Evolutionary conservation across 2,113 vertebrate genomes (phyloP).

Genomic region (Barnardius zonarius): DNA sequence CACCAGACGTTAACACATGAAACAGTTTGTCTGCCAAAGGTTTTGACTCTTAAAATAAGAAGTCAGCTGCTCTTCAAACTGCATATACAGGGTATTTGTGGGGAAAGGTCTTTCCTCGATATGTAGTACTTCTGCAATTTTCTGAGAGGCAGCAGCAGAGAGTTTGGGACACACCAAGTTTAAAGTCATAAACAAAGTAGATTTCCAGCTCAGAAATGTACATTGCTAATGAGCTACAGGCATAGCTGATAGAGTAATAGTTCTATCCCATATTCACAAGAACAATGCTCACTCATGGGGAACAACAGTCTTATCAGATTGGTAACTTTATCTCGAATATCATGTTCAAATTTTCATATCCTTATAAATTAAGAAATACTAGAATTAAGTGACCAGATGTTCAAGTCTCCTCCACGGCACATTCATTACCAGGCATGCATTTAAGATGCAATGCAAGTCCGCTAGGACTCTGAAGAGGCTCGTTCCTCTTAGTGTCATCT

Average conservation of each 20-base stretch:
- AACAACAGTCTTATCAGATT: conserved; percentile 55
- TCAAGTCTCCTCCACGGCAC: conserved; percentile 47
- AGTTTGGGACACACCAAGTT: neutral
- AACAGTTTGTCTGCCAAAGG: neutral
- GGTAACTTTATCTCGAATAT: conserved; percentile 61
- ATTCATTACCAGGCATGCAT: conserved; percentile 33
- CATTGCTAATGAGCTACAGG: conserved; percentile 59
- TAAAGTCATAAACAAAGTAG: conserved; percentile 19
- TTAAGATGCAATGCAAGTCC: conserved; percentile 38
- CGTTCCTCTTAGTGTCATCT: neutral
- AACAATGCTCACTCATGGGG: conserved; percentile 64
- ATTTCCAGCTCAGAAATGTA: conserved; percentile 49
- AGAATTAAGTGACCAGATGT: conserved; percentile 74
- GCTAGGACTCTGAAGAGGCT: neutral
- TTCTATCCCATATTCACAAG: conserved; percentile 44
- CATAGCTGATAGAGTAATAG: conserved; percentile 56
- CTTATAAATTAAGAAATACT: conserved; percentile 77
- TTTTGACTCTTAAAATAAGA: neutral
- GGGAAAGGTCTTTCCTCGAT: neutral
- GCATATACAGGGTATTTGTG: neutral
- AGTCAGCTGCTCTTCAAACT: neutral
- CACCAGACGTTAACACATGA: neutral
- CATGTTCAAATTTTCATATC: conserved; percentile 72
- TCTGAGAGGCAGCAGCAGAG: neutral
- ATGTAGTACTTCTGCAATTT: neutral